A percentile compares a stretch with the other conserved stretches of the same genome.
These are phyloP conservation scores for Euwallacea fornicatus DNA, from an alignment of 1,140 invertebrate genomes.

Conservation along the genomic window DNA sequence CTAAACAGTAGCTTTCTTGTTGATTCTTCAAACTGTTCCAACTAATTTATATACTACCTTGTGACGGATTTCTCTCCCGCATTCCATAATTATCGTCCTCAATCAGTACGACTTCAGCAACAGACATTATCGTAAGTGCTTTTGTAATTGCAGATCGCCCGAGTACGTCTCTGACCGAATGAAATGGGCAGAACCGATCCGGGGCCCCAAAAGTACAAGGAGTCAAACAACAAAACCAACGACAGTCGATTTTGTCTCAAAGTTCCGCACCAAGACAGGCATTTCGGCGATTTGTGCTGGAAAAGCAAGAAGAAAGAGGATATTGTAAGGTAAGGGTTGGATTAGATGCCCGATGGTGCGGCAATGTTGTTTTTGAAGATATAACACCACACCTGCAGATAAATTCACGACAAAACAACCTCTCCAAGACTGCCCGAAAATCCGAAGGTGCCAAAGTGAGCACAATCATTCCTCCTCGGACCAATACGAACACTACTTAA, in stretches of 20 bases:
- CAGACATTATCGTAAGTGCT: not conserved
- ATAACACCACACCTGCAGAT: conserved; percentile 59
- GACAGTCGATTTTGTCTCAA: conserved; percentile 29
- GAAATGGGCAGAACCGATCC: conserved; percentile 47
- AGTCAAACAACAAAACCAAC: conserved; percentile 20
- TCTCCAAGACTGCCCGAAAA: conserved; percentile 11
- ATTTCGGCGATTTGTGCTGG: too few species aligned
- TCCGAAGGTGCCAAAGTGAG: conserved; percentile 30
- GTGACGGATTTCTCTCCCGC: too few species aligned
- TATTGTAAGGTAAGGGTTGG: too few species aligned
- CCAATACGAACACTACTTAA: conserved; percentile 57
- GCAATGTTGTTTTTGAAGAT: conserved; percentile 10
- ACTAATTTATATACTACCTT: too few species aligned
- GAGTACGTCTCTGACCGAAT: conserved; percentile 20
- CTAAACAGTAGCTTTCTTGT: not conserved
- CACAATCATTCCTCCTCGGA: conserved; percentile 18
- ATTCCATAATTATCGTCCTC: not conserved
- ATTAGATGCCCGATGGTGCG: too few species aligned
- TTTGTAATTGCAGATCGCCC: not conserved
- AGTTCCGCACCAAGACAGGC: conserved; percentile 23
- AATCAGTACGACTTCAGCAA: not conserved
- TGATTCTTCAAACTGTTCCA: too few species aligned
- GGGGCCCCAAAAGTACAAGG: conserved; percentile 41
- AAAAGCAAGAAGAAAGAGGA: too few species aligned
- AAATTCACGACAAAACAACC: conserved; percentile 52